Base-by-base conservation (phyloP, 2,797 vertebrate species). In the Lacerta agilis region DNA sequence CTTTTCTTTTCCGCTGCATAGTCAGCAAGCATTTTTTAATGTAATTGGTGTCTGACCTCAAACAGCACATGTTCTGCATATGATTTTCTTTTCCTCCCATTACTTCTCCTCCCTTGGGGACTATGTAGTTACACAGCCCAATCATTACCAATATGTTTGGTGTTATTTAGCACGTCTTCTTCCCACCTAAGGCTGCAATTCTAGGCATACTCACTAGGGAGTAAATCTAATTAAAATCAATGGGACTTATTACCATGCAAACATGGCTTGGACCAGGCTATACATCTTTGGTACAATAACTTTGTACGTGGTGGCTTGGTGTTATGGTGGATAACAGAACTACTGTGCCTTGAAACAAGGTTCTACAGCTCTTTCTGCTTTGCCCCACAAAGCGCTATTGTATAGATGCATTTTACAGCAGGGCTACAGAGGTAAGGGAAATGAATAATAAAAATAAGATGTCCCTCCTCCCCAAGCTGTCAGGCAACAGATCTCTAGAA, bases 161-260 rank as follows among this genome's bases (percentile, higher is more conserved):
- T 8, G 29, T 88, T 49, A 73, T 75, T 85, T 49, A 81, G 43
- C 61, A 55, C 6, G 4, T 11, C 61, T 85, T 49, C 38, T 85
- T 80, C 10, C 78, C 13, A 81, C 77, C 71, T 66, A 75, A 73
- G 71, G 58, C 69, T 64, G 78, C 78, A 75, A 49, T 81, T 58
- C 58, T 67, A 76, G 71, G 8, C 3, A 25, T 41, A 84, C 8
- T 55, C 41, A 67, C 38, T 38, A 81, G 78, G 55, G 85, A 81
- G 71, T 67, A 85, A 81, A 81, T 38, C 80, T 17, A 29, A 75
- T 81, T 55, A 81, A 88, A 85, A 85, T 61, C 45, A 45, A 83
- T 84, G 55, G 67, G 64, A 64, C 58, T 61, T 71, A 64, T 45
- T 81, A 66, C 27, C 33, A 64, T 85, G 33, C 5, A n/a, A 64